phyloP scores from a whole-genome alignment of 2,888 invertebrate species.

The Cremastinae sp. region DNA sequence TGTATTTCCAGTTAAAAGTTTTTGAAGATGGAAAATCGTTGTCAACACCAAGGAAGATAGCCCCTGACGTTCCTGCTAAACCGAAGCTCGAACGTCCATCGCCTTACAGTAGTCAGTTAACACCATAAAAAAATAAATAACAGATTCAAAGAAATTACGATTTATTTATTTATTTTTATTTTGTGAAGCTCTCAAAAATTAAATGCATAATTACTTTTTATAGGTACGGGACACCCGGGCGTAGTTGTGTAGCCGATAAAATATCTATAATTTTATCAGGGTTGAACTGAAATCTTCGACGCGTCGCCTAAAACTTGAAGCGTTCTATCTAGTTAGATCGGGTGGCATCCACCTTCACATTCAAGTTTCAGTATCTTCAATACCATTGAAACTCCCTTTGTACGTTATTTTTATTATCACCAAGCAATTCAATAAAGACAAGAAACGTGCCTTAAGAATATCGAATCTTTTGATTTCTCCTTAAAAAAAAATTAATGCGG shows the following conservation, averaged over 20 bases:
- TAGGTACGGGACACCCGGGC: slow-evolving; percentile 75
- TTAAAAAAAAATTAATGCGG: too few relatives aligned
- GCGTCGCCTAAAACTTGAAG: neutral
- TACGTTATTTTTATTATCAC: slow-evolving; percentile 6
- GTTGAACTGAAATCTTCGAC: slow-evolving; percentile 11
- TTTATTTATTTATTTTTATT: slow-evolving; percentile 15
- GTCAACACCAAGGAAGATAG: slow-evolving; percentile 63
- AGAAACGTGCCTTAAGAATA: slow-evolving; percentile 47
- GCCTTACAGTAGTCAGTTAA: slow-evolving; percentile 74
- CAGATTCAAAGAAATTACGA: neutral
- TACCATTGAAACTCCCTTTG: neutral
- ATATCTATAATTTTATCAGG: slow-evolving; percentile 30
- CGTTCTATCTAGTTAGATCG: neutral
- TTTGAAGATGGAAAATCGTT: slow-evolving; percentile 67
- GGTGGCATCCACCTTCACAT: neutral
- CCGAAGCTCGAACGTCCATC: slow-evolving; percentile 65
- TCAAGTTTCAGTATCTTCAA: neutral
- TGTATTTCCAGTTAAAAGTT: slow-evolving; percentile 67
- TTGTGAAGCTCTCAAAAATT: too few relatives aligned
- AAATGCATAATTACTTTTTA: too few relatives aligned
- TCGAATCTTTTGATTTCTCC: slow-evolving; percentile 37
- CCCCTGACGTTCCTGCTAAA: slow-evolving; percentile 69
- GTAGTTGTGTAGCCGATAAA: slow-evolving; percentile 72
- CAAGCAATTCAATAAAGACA: slow-evolving; percentile 49
- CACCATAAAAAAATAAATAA: slow-evolving; percentile 15